phyloP scores from a whole-genome alignment of 2,888 invertebrate genomes.

The Nephrocerus scutellatus region DNA sequence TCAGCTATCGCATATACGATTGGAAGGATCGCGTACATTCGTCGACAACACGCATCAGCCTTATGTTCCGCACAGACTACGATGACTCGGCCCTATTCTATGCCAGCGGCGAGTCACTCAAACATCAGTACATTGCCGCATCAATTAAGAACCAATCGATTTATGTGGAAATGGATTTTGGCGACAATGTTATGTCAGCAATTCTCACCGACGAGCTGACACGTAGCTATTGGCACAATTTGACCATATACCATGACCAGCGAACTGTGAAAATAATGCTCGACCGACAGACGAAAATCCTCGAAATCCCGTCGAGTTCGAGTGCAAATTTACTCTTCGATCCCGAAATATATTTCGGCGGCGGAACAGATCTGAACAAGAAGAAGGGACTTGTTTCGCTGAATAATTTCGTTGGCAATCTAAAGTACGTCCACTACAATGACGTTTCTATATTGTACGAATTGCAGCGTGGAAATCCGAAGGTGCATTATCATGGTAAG shows the following conservation, averaged over 20 bases:
- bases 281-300: constrained; percentile 62
- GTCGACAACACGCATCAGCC: constrained; percentile 75
- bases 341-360: constrained; percentile 89
- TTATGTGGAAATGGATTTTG: constrained; percentile 81
- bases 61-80: constrained; percentile 84
- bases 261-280: constrained; percentile 66
- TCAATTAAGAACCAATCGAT: constrained; percentile 77
- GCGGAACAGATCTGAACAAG: constrained; percentile 76
- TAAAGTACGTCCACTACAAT: constrained; percentile 90
- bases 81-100: constrained; percentile 89
- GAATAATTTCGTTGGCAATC: constrained; percentile 80
- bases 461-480: constrained; percentile 74
- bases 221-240: constrained; percentile 79
- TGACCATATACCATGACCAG: constrained; percentile 77
- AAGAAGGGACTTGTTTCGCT: constrained; percentile 74
- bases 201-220: constrained; percentile 63
- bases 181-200: constrained; percentile 66
- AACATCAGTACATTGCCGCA: constrained; percentile 84
- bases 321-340: constrained; percentile 76
- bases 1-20: constrained; percentile 86
- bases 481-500: constrained; percentile 67
- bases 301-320: constrained; percentile 56
- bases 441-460: constrained; percentile 87
- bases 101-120: constrained; percentile 79
- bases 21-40: constrained; percentile 89